These are phyloP conservation scores for Ceratosolen fusciceps DNA, from an alignment of 1,140 invertebrate genomes.

Conservation along the genomic window DNA sequence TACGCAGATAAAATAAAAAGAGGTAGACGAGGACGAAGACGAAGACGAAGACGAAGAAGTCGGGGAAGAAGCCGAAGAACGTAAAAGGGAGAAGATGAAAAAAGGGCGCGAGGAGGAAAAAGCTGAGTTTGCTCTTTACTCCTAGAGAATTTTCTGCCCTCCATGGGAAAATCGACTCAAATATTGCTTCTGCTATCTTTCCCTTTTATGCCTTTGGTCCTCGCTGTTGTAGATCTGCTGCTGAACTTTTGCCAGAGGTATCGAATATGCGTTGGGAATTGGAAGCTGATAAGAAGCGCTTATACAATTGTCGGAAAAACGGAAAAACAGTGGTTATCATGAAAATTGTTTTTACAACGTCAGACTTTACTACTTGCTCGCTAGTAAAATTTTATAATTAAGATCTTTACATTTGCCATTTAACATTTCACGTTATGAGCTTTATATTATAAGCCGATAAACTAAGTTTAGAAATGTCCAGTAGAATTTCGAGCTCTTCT, in stretches of 20 bases:
- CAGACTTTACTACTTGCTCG: too few relatives aligned
- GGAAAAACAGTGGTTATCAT: too few relatives aligned
- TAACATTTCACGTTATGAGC: too few relatives aligned
- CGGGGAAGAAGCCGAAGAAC: too few relatives aligned
- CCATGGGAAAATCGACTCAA: constrained; percentile 26
- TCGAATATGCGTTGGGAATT: constrained; percentile 37
- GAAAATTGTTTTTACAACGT: too few relatives aligned
- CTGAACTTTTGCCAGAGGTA: neutral
- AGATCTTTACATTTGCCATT: too few relatives aligned
- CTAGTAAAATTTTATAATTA: too few relatives aligned
- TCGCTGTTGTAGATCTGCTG: neutral
- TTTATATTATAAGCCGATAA: too few relatives aligned
- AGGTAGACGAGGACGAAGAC: constrained; percentile 12
- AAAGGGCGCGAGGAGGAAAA: constrained; percentile 26
- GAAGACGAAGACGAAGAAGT: too few relatives aligned
- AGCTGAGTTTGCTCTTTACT: constrained; percentile 12
- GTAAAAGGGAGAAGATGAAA: constrained; percentile 39
- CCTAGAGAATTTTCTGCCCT: constrained; percentile 25
- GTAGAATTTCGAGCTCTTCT: too few relatives aligned
- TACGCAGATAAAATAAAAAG: constrained; percentile 38
- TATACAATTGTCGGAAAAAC: constrained; percentile 19
- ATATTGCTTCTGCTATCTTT: constrained; percentile 11
- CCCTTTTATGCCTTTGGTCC: neutral
- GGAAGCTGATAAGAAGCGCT: constrained; percentile 32
- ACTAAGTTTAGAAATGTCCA: too few relatives aligned